Percentiles rank a stretch among this genome's conserved stretches.
Conservation (phyloP, 2,113 vertebrate genomes). For the Anoura caudifer region DNA sequence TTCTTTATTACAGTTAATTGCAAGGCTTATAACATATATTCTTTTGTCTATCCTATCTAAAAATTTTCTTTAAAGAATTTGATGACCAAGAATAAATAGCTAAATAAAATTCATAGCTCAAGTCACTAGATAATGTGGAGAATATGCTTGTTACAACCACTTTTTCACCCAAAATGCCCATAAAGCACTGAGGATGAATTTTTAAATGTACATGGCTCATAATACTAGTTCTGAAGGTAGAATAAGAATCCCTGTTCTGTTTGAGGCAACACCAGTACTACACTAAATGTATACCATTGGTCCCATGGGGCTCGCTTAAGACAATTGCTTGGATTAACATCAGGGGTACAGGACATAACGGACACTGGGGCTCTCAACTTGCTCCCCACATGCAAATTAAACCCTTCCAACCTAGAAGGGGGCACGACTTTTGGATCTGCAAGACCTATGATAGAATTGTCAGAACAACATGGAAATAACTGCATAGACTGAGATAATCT, state of each 20-base stretch:
- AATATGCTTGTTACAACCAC: conserved; percentile 13
- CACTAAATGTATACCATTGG: background rate
- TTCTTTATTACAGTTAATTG: background rate
- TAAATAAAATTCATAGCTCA: background rate
- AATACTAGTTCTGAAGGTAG: background rate
- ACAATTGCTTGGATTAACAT: background rate
- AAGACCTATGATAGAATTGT: background rate
- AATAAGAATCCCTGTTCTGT: background rate
- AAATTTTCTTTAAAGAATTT: background rate
- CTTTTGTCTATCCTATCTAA: background rate
- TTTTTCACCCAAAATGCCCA: conserved; percentile 9
- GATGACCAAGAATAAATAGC: background rate
- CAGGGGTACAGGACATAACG: background rate
- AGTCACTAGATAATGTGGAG: background rate
- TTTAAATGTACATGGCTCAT: background rate
- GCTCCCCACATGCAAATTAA: background rate
- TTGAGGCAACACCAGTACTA: background rate
- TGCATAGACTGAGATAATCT: background rate
- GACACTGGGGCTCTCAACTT: background rate
- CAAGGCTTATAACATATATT: background rate
- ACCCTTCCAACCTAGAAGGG: background rate
- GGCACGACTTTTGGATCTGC: conserved; percentile 13
- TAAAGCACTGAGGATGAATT: background rate
- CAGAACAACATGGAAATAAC: conserved; percentile 1
- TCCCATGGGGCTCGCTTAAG: background rate